Evolutionary conservation across 35 echinoderm and acorn worm genomes (phyloP), one percentile per base, ranked within the genome.

Genomic region (Eucidaris tribuloides): DNA sequence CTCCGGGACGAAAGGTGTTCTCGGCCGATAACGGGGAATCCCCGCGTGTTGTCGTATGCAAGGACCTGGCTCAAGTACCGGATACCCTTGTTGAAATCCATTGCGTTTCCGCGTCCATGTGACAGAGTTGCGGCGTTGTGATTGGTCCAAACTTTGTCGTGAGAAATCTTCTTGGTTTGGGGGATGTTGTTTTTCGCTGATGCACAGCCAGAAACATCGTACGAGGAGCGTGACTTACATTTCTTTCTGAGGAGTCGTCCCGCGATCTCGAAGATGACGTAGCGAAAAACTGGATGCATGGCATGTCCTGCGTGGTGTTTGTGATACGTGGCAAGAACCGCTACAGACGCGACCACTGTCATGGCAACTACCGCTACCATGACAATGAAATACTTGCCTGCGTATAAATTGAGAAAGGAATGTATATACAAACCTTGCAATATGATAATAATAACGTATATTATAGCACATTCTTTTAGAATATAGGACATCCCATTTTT

Each of bases 321-420:
- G 55, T 97, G 85, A 42, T 85, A 92, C 2, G 86, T 70, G 56
- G 83, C 78, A 17, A 97, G 55, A n/a, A 86, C 79, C 15, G 80
- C 27, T 0, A 92, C 94, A 19, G 89, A 92, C 39, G 84, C 50
- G 9, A 86, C 64, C 24, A 97, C 94, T 7, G 90, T 87, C n/a
- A 89, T 40, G 2, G 81, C 91, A 0, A 97, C 89, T 17, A 89
- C 55, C 0, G 76, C 81, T 25, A 97, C 85, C 62, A 90, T 92
- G 31, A 87, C 82, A 15, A 97, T 85, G 64, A 97, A 97, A 45
- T 97, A 97, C 70, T 88, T 71, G 5, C 89, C 94, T 97, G 78
- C 28, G 82, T 30, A 23, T 46, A 80, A 74, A 65, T 28, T 9
- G 25, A 79, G 31, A 45, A 37, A 78, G 79, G 27, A 29, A 74